Evolutionary conservation across 2,113 vertebrate genomes (phyloP), one percentile per base, ranked within the genome.

Genomic region (Phaethon lepturus): DNA sequence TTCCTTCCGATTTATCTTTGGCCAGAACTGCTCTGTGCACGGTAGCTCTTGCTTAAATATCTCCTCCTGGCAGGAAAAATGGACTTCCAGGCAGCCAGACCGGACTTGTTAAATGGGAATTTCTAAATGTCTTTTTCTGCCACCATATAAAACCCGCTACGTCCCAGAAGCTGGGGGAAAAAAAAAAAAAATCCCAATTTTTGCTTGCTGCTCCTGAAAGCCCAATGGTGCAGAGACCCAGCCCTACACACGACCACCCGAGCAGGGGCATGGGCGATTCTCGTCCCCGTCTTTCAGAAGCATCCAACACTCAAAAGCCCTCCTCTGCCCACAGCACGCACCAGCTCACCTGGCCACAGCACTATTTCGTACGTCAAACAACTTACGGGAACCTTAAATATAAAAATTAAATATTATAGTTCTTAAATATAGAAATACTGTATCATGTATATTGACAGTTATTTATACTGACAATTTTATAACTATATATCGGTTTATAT

Each of bases 211-310:
- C 22, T 50, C 11, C 20, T 9, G 29, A 23, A 35, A 38, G 8
- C 8, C 25, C 3, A 0, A 11, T 4, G 16, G 13, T 23, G 63
- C 40, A 19, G 25, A 56, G n/a, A 13, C 25, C 28, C 13, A 49
- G 35, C 26, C 50, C 50, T 6, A 3, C 5, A 3, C 42, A 10
- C 0, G 0, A 10, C 4, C 3, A 1, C 24, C 40, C 3, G 0
- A 50, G 56, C 25, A 13, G 31, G 24, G 17, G 11, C 78, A 9
- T 0, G 4, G 71, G 28, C 24, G 28, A 47, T 6, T 16, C 50
- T 45, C 62, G 33, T 33, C 45, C 17, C 40, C 3, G 2, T 19
- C 63, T 22, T 47, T 42, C 18, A 20, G 53, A 53, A 68, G 45
- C 23, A 12, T 19, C 38, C 60, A 6, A 13, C 1, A 5, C 23